Evolutionary conservation across 2,113 vertebrate species (phyloP).

Genomic region (Aphelocoma coerulescens): DNA sequence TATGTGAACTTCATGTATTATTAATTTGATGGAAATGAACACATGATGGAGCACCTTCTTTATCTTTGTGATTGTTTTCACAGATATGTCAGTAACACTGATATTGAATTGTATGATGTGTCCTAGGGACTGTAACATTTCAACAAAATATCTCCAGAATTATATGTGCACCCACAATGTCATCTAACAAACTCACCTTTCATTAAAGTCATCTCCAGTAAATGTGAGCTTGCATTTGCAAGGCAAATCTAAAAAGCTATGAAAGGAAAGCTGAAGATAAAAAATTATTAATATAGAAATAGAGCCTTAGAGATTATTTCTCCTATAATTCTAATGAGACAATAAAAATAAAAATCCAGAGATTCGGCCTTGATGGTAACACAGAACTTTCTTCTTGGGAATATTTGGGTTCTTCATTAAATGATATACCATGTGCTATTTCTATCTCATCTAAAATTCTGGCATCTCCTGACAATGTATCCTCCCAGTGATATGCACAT

Average conservation of each 20-base stretch:
- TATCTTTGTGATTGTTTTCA: slow-evolving; percentile 61
- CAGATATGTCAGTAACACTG: slow-evolving; percentile 53
- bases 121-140: slow-evolving; percentile 47
- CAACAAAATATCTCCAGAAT: slow-evolving; percentile 50
- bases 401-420: slow-evolving; percentile 36
- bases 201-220: slow-evolving; percentile 35
- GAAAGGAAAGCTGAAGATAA: background rate
- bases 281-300: slow-evolving; percentile 11
- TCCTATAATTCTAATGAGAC: slow-evolving; percentile 27
- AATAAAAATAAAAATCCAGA: slow-evolving; percentile 44
- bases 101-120: slow-evolving; percentile 48
- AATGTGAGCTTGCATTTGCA: slow-evolving; percentile 46
- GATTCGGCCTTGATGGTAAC: background rate
- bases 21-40: slow-evolving; percentile 69
- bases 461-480: slow-evolving; percentile 28
- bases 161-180: slow-evolving; percentile 6
- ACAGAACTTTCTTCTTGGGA: slow-evolving; percentile 11
- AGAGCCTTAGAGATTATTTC: slow-evolving; percentile 6
- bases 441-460: slow-evolving; percentile 48
- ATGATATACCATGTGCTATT: background rate
- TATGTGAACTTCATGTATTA: slow-evolving; percentile 65
- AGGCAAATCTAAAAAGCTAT: slow-evolving; percentile 44
- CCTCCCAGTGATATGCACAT: slow-evolving; percentile 7
- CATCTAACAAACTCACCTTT: slow-evolving; percentile 48
- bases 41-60: slow-evolving; percentile 66